A percentile compares a stretch with the other conserved stretches of the same genome.
These are phyloP conservation scores for Artemia franciscana DNA, from an alignment of 1,140 invertebrate species.

Conservation along the genomic window DNA sequence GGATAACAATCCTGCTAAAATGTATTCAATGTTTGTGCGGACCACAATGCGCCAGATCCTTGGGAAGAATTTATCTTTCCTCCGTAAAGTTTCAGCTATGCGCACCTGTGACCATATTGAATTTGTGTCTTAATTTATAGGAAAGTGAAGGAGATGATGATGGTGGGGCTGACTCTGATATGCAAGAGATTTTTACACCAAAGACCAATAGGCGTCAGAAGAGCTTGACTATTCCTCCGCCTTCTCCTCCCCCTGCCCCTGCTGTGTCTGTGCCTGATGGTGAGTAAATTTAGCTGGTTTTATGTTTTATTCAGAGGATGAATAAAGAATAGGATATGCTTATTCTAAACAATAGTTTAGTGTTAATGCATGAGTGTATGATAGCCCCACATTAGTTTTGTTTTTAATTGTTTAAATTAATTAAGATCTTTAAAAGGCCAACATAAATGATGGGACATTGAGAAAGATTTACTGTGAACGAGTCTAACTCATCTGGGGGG, in stretches of 20 bases:
- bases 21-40: not conserved
- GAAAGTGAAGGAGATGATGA: constrained; percentile 52
- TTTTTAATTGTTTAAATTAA: no score
- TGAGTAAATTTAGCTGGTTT: no score
- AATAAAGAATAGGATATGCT: no score
- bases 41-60: constrained; percentile 6
- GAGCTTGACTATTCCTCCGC: constrained; percentile 5
- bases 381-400: no score
- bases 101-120: not conserved
- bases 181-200: constrained; percentile 23
- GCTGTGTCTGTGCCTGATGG: not conserved
- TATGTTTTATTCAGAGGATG: no score
- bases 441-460: no score
- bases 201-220: constrained; percentile 15
- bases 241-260: constrained; percentile 4
- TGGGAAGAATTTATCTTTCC: constrained; percentile 4
- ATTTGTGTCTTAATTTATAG: constrained; percentile 21
- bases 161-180: constrained; percentile 40
- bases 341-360: no score
- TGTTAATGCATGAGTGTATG: no score
- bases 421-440: no score
- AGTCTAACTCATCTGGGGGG: no score
- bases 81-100: constrained; percentile 8
- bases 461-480: no score
- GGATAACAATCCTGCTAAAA: constrained; percentile 4